A percentile compares a stretch with the other conserved stretches of the same genome.
Evolutionary conservation across 2,888 invertebrate species (phyloP).

Genomic region (Polyommatus iphigenia): DNA sequence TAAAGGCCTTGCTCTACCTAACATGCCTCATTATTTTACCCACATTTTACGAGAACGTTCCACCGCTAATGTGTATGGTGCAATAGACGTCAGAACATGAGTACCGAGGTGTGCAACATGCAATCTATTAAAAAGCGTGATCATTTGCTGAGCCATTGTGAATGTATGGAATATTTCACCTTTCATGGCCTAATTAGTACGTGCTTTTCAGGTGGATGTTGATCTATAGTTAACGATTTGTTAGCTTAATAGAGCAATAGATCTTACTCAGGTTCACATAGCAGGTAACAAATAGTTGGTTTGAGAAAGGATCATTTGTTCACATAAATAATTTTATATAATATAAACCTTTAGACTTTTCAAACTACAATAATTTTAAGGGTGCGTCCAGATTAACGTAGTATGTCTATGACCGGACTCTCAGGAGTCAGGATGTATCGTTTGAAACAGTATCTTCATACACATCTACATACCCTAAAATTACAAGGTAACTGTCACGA

Average conservation of each 20-base stretch:
- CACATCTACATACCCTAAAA: neutral
- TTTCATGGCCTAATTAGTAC: neutral
- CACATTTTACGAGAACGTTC: constrained; percentile 19
- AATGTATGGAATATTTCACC: constrained; percentile 8
- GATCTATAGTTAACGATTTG: constrained; percentile 12
- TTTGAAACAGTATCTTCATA: neutral
- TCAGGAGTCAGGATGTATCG: neutral
- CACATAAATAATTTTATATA: neutral
- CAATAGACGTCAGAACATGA: constrained; percentile 6
- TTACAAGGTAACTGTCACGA: neutral
- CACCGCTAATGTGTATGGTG: constrained; percentile 13
- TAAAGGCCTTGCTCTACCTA: neutral
- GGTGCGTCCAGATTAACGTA: neutral
- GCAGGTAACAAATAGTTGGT: neutral
- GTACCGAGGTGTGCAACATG: constrained; percentile 19
- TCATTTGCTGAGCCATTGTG: neutral
- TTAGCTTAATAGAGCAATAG: neutral
- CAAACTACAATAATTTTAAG: neutral
- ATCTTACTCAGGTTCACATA: neutral
- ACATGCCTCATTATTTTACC: neutral
- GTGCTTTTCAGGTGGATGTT: neutral
- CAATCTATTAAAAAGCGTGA: constrained; percentile 5
- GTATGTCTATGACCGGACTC: neutral
- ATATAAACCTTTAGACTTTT: neutral
- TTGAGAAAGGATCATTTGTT: neutral